Base-by-base conservation (phyloP, 1,140 invertebrate species). In the Sarcophaga bullata region DNA sequence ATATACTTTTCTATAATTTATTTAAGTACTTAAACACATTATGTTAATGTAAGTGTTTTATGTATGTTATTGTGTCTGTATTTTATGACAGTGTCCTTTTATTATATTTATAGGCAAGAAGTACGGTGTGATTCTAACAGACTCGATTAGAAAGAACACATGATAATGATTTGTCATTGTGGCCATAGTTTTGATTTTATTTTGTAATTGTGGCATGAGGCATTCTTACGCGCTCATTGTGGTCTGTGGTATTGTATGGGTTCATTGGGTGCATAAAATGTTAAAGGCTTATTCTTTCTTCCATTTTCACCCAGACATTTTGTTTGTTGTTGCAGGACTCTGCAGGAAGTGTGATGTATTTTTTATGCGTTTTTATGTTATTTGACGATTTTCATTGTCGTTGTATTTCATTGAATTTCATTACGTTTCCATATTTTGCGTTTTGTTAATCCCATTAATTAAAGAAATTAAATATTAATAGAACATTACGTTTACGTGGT, bases 111-210 rank as follows among this genome's bases (percentile, higher is more conserved):
- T n/a, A 37, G 25, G 25, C 25, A 37, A 37, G 25, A 37, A 37
- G n/a, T 15, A 58, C 13, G 15, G 54, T 58, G 7, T 58, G n/a
- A n/a, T 58, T 6, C 52, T 48, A n/a, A n/a, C n/a, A 7, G 58
- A 4, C 58, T 13, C 58, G 58, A 0, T 73, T 73, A 48, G 73
- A n/a, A n/a, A n/a, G n/a, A n/a, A n/a, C n/a, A n/a, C n/a, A n/a
- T n/a, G 73, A 76, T 76, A 76, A 76, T 76, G 73, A 76, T 76
- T 76, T 76, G 73, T 76, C 73, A 76, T 76, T 76, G 73, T 76
- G 73, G n/a, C n/a, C 73, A 76, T 76, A 76, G 73, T 76, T 47
- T n/a, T 76, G 73, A 76, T 76, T 46, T 73, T 76, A 48, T 48
- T 76, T 17, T 58, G 54, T 37, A 37, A 37, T 37, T 37, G 25